Base-by-base conservation (phyloP, 2,888 invertebrate genomes). In the Glyphotaelius pellucidus region DNA sequence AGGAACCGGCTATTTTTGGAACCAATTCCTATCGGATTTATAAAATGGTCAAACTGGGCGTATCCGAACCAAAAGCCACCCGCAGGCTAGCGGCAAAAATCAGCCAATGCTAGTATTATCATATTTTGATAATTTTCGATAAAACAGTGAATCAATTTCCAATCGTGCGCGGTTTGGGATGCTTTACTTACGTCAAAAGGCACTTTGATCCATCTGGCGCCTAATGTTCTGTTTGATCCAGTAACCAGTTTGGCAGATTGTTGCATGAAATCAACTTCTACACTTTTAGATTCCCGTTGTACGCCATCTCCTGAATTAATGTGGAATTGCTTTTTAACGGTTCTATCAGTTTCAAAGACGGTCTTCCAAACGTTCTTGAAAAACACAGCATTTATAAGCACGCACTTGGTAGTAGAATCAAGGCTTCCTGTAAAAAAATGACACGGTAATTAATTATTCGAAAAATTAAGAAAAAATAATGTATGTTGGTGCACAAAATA, bases 341-440 rank as follows among this genome's bases (percentile, higher is more conserved):
- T 98, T 1, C 95, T 94, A 88, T 96, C 95, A 32, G 95, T 94
- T 11, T 96, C 95, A 94, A 98, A 98, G 89, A 96, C 96, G 80
- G 96, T 95, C 38, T 96, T 95, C 98, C 98, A 98, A 0, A 96
- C 94, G 0, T 98, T 98, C 95, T 98, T 97, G 96, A 98, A 98
- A 95, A 96, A 98, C 35, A 98, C 95, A 3, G 97, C 97, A 94
- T 97, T 98, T 9, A 97, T 95, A 67, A 97, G 94, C 11, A 98
- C 94, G 95, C 98, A 94, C 93, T 97, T 96, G 12, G 97, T 95
- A 1, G 96, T 96, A 25, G 95, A 94, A 35, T 95, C 94, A 3
- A 97, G 92, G 15, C 96, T 94, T 93, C 95, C 97, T 97, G 95
- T 89, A 95, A 95, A 31, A 81, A 31, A 38, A 80, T 80, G 81